Percentiles rank a stretch among this genome's conserved stretches.
phyloP scores from a whole-genome alignment of 1,140 invertebrate species.

The Batillaria attramentaria region DNA sequence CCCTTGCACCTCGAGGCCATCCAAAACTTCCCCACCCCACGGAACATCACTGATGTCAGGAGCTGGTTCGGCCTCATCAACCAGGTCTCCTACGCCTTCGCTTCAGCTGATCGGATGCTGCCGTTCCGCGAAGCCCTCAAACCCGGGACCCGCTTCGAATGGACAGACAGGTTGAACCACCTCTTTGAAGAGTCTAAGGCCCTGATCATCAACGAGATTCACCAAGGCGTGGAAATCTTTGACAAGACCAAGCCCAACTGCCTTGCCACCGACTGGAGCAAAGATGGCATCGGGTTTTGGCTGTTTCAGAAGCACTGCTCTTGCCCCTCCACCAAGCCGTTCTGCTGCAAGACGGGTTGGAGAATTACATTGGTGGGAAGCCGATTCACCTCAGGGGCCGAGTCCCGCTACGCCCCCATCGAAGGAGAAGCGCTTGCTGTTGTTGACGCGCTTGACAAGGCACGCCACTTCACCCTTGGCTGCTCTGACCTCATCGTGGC shows the following conservation, averaged over 20 bases:
- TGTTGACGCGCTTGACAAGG: conserved; percentile 47
- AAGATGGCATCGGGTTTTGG: conserved; percentile 45
- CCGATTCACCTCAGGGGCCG: conserved; percentile 45
- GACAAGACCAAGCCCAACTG: conserved; percentile 46
- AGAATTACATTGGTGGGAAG: conserved; percentile 50
- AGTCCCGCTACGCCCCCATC: conserved; percentile 48
- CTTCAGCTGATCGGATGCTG: conserved; percentile 36
- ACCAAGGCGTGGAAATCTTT: conserved; percentile 52
- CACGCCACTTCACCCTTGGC: conserved; percentile 45
- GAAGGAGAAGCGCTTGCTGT: conserved; percentile 52
- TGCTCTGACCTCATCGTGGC: conserved; percentile 45
- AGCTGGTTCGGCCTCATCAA: conserved; percentile 58
- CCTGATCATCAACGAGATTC: conserved; percentile 43
- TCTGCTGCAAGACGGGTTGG: conserved; percentile 42
- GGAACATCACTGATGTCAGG: conserved; percentile 42
- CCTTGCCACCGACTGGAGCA: conserved; percentile 53
- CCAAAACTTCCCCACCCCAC: conserved; percentile 36
- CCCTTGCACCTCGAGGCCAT: conserved; percentile 43
- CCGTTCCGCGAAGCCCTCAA: conserved; percentile 48
- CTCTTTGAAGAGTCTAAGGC: conserved; percentile 44
- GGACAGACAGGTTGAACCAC: conserved; percentile 36
- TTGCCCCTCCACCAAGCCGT: conserved; percentile 19
- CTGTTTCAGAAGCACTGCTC: conserved; percentile 53
- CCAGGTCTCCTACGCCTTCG: conserved; percentile 50
- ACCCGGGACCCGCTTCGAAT: conserved; percentile 30